Evolutionary conservation across 2,113 vertebrate genomes (phyloP).

Genomic region (Naja naja): DNA sequence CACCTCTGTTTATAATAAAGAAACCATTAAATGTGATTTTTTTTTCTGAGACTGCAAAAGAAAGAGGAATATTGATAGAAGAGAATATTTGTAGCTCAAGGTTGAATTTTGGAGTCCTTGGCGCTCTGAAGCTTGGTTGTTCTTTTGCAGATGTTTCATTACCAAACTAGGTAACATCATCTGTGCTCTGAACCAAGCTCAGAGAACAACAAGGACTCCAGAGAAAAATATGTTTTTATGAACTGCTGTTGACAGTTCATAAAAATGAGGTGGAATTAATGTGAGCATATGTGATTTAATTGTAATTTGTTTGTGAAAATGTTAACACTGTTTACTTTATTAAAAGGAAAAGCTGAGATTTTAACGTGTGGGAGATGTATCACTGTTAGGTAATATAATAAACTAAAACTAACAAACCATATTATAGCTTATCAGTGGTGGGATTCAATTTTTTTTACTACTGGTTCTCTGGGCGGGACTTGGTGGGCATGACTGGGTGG

Average conservation of each 20-base stretch:
- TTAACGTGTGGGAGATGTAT: neutral
- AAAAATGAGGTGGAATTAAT: neutral
- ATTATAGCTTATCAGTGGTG: neutral
- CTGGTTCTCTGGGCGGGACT: too few species aligned
- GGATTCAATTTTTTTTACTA: too few species aligned
- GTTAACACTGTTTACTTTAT: neutral
- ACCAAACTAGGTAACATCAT: too few species aligned
- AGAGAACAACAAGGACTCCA: too few species aligned
- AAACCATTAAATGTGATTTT: neutral
- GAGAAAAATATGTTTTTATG: neutral
- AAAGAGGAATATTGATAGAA: neutral
- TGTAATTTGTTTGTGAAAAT: neutral
- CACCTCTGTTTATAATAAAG: neutral
- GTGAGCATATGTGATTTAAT: neutral
- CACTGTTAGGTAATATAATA: too few species aligned
- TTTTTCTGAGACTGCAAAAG: neutral
- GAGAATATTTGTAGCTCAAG: too few species aligned
- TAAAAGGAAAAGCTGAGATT: neutral
- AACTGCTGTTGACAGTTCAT: too few species aligned
- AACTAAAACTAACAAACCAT: neutral
- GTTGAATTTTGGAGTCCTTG: too few species aligned
- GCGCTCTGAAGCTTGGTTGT: too few species aligned
- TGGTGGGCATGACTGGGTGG: too few species aligned
- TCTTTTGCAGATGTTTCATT: too few species aligned
- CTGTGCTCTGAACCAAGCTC: too few species aligned